Base-by-base conservation (phyloP, 2,888 invertebrate species). In the Heteropelma amictum region DNA sequence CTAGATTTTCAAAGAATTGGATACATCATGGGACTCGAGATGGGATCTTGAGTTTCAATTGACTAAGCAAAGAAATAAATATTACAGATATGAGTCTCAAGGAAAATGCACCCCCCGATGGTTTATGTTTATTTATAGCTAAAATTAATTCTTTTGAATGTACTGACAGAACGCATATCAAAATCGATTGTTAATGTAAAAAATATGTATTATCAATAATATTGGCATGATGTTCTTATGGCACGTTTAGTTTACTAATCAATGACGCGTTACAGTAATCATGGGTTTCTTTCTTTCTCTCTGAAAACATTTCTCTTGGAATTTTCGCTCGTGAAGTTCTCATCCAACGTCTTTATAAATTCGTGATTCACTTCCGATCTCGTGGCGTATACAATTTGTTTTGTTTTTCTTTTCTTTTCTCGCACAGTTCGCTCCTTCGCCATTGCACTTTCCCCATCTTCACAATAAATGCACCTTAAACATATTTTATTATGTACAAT, bases 201-300 rank as follows among this genome's bases (percentile, higher is more conserved):
- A 84, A 86, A 85, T 84, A 86, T 81, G 82, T 81, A 85, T 85
- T 86, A 87, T 86, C 79, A 81, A 81, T 87, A 88, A 86, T 85
- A 86, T 88, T 88, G 88, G 88, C 88, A 88, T 88, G 87, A 87
- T 86, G 86, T 88, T 85, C 79, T 85, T 88, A 88, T 88, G 88
- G 88, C 88, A 88, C 88, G 86, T 88, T 87, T 83, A 85, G 81
- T 86, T 85, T 84, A 84, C 82, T 87, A 86, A 82, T 84, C 81
- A 81, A 73, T 83, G 81, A 85, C 83, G 84, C 83, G 77, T 84
- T 84, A 80, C 81, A 81, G 76, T 79, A 72, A 58, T 72, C 69
- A 76, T 71, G 72, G 54, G 40, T 67, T 73, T 75, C 19, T 67
- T 51, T 70, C 53, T 7, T 19, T 33, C 19, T 19, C 19, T 83